phyloP scores from a whole-genome alignment of 2,888 invertebrate genomes.

The Dryadula phaetusa region DNA sequence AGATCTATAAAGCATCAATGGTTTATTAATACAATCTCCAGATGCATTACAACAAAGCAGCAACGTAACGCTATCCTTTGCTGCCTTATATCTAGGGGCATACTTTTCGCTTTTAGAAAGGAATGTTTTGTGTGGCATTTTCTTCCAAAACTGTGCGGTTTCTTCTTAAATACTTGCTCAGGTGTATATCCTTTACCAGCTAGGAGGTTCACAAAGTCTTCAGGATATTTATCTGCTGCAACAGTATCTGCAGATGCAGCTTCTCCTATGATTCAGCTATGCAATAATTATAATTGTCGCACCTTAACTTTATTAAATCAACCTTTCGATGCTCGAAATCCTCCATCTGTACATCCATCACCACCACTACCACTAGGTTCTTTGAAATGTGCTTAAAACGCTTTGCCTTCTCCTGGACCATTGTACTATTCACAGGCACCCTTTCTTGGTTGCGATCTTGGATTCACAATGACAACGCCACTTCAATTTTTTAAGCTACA shows the following conservation, averaged over 20 bases:
- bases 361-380: conserved; percentile 37
- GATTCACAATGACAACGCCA: too few relatives aligned
- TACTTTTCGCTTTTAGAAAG: conserved; percentile 48
- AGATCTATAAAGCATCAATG: conserved; percentile 48
- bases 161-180: conserved; percentile 50
- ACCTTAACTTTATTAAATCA: conserved; percentile 49
- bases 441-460: conserved; percentile 47
- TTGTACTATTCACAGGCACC: conserved; percentile 47
- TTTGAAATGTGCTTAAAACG: conserved; percentile 50
- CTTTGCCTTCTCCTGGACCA: conserved; percentile 48
- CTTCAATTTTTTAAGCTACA: conserved; percentile 47
- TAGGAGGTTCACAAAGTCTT: conserved; percentile 47
- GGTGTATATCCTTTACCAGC: conserved; percentile 46
- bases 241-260: conserved; percentile 47
- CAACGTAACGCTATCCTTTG: conserved; percentile 49
- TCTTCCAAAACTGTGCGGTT: conserved; percentile 49
- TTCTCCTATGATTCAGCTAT: conserved; percentile 47
- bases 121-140: conserved; percentile 48
- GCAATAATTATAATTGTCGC: conserved; percentile 47
- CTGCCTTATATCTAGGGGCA: conserved; percentile 46
- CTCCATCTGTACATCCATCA: conserved; percentile 42
- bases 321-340: conserved; percentile 47
- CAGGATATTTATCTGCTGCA: conserved; percentile 48
- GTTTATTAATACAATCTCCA: conserved; percentile 46
- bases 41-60: conserved; percentile 47